Base-by-base conservation (phyloP, 2,797 vertebrate species). In the Coregonus ussuriensis region DNA sequence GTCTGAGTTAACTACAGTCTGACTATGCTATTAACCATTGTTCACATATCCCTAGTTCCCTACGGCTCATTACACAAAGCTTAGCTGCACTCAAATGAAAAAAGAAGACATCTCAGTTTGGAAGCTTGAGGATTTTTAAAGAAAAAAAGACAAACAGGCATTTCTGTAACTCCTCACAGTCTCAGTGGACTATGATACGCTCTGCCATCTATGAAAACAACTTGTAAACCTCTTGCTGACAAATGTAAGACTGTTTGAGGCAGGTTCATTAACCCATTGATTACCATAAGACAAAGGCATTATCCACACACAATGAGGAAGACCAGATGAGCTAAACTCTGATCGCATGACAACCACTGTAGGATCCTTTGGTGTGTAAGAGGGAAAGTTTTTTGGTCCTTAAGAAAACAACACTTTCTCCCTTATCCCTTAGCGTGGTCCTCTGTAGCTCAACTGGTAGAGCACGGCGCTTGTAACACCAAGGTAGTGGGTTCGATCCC, bases 311-410 rank as follows among this genome's bases (percentile, higher is more conserved):
- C 72, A 37, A 63, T 41, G 9, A 74, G n/a, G 35, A 74, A 18
- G n/a, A 14, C n/a, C 18, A 59, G 41, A 62, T 13, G 59, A 80
- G 41, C 53, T 53, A 75, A 77, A 56, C 29, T 62, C 75, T 35
- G 74, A 47, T 82, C 69, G 71, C 70, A 82, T 74, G 65, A 74
- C 77, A 81, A 83, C 81, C 67, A 51, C 51, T 16, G 4, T 1
- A 75, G 77, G 18, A 77, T 83, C 80, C 3, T 53, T 35, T 37
- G 5, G 4, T 35, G 41, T 83, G 80, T 75, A 72, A 75, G 37
- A 77, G 72, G 76, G 35, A 75, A 68, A 41, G 18, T 79, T 76
- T 52, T 74, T 74, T 74, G 29, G 54, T 70, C 37, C 74, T 74
- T 54, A 84, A 75, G 51, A 71, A 14, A 6, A 33, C 33, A 37